Conservation (phyloP, 2,113 vertebrate species). For the Dromiciops gliroides region DNA sequence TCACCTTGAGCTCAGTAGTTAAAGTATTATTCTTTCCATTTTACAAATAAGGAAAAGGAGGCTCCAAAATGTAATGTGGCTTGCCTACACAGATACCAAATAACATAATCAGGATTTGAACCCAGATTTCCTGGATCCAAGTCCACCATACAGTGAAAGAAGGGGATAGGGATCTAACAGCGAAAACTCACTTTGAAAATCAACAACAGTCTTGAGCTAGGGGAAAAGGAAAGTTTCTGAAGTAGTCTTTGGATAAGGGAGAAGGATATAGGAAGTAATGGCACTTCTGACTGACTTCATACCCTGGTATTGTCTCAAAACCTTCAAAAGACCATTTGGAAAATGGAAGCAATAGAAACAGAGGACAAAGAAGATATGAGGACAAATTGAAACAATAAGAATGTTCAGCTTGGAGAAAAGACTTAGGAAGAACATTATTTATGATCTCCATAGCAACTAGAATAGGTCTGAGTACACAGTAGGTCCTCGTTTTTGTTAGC, state of each 20-base stretch:
- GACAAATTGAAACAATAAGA: neutral
- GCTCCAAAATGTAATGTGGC: neutral
- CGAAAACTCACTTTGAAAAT: neutral
- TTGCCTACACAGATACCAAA: neutral
- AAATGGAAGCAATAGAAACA: neutral
- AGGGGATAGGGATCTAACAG: neutral
- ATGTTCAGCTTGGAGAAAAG: neutral
- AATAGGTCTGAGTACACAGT: neutral
- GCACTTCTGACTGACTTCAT: neutral
- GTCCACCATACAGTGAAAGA: neutral
- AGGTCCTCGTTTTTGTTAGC: constrained; percentile 26
- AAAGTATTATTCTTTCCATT: neutral
- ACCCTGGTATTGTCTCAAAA: neutral
- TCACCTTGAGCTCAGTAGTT: neutral
- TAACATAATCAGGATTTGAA: neutral
- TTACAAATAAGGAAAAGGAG: neutral
- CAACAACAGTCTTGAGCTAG: neutral
- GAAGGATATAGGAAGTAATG: neutral
- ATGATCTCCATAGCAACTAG: neutral
- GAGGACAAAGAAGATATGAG: neutral
- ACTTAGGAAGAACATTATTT: neutral
- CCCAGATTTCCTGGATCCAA: neutral
- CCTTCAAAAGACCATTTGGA: neutral
- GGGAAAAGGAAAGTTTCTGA: neutral
- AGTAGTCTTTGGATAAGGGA: neutral